phyloP scores from a whole-genome alignment of 1,140 invertebrate genomes.

The Callitettix versicolor region DNA sequence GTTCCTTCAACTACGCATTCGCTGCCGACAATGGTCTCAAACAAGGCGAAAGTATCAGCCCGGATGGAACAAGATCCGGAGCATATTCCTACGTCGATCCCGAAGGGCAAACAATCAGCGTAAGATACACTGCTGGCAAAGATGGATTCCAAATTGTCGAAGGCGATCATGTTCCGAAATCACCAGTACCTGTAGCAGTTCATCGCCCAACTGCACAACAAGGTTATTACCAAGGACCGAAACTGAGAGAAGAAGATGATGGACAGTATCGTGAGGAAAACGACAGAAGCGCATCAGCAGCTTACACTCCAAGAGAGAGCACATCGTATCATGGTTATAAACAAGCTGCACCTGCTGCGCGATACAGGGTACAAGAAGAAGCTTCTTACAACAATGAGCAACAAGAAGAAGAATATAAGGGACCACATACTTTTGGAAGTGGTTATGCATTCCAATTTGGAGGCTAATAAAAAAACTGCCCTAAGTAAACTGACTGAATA shows the following conservation, averaged over 20 bases:
- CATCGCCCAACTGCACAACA: slow-evolving; percentile 6
- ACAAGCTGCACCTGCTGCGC: not conserved
- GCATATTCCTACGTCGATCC: slow-evolving; percentile 52
- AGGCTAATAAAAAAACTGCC: slow-evolving; percentile 10
- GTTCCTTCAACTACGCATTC: slow-evolving; percentile 45
- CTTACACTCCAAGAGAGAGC: not conserved
- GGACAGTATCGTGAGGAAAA: not conserved
- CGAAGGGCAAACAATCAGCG: slow-evolving; percentile 41
- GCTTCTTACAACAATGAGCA: slow-evolving; percentile 22
- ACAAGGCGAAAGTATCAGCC: slow-evolving; percentile 50
- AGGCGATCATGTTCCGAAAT: slow-evolving; percentile 30
- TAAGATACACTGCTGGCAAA: slow-evolving; percentile 40
- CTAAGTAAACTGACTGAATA: no score
- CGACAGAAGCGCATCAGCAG: not conserved
- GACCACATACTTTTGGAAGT: slow-evolving; percentile 43
- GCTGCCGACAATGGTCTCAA: slow-evolving; percentile 51
- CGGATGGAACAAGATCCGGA: slow-evolving; percentile 42
- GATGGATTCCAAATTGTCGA: slow-evolving; percentile 33
- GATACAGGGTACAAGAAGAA: slow-evolving; percentile 11
- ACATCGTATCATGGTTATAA: not conserved
- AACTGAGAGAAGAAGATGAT: not conserved
- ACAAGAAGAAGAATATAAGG: slow-evolving; percentile 31
- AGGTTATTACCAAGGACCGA: not conserved
- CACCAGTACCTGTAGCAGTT: slow-evolving; percentile 4
- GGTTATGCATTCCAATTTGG: slow-evolving; percentile 46